These are phyloP conservation scores for Crotophaga sulcirostris DNA, from an alignment of 2,113 vertebrate species.

Conservation along the genomic window DNA sequence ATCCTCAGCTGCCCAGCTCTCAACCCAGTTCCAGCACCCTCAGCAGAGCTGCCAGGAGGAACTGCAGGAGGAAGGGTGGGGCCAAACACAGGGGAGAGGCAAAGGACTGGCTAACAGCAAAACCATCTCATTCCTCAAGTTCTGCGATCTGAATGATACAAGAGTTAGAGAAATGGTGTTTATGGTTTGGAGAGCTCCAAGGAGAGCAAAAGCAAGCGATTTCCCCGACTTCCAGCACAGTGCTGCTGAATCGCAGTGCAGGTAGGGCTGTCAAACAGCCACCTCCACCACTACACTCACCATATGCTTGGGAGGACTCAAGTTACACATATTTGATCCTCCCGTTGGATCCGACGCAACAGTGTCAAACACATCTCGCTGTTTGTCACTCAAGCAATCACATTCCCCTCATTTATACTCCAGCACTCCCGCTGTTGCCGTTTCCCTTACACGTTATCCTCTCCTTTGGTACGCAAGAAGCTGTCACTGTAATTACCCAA, in stretches of 20 bases:
- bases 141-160: not conserved
- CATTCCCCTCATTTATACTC: not conserved
- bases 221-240: not conserved
- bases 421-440: not conserved
- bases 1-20: not conserved
- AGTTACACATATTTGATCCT: not conserved
- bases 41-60: rapidly evolving
- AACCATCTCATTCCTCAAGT: not conserved
- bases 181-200: not conserved
- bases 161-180: not conserved
- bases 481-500: not conserved
- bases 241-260: not conserved
- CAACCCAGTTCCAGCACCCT: not conserved
- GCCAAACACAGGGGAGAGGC: not conserved
- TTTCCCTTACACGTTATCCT: not conserved
- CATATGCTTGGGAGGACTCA: not conserved
- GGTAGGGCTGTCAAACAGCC: slow-evolving; percentile 8
- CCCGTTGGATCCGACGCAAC: not conserved
- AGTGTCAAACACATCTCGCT: not conserved
- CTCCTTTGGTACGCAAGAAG: not conserved
- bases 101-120: not conserved
- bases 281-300: not conserved
- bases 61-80: not conserved
- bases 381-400: not conserved
- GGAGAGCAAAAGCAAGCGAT: not conserved